Percentiles rank a stretch among this genome's conserved stretches.
These are phyloP conservation scores for Trochalopteron elliotii DNA, from an alignment of 2,113 vertebrate genomes.

Conservation along the genomic window DNA sequence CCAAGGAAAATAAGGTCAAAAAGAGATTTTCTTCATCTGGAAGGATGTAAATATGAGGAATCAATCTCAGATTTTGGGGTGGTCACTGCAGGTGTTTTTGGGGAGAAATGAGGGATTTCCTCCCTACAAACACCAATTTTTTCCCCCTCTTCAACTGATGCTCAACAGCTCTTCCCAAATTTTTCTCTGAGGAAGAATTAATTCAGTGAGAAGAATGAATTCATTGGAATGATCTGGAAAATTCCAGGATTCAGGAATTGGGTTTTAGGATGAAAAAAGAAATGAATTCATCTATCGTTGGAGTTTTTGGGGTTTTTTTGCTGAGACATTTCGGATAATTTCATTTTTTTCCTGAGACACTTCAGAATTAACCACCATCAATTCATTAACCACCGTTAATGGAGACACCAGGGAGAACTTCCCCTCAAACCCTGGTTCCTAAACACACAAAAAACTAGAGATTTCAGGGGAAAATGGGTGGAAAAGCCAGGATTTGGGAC, in stretches of 20 bases:
- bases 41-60: background rate
- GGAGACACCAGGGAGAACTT: background rate
- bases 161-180: background rate
- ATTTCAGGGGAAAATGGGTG: background rate
- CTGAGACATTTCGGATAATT: too few species aligned
- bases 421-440: too few species aligned
- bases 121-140: background rate
- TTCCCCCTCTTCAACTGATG: too few species aligned
- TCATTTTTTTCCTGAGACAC: too few species aligned
- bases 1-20: too few species aligned
- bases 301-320: background rate
- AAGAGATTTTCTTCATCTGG: background rate
- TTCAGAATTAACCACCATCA: too few species aligned
- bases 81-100: too few species aligned
- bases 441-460: background rate
- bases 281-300: rapidly evolving
- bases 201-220: background rate
- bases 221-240: background rate
- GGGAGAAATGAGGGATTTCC: background rate
- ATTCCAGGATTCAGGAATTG: background rate
- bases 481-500: background rate
- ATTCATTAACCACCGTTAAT: background rate
- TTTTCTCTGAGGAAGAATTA: background rate
- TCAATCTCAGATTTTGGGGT: background rate
- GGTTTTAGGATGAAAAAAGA: background rate